phyloP scores from a whole-genome alignment of 2,888 invertebrate species.

The Temnothorax rugatulus region DNA sequence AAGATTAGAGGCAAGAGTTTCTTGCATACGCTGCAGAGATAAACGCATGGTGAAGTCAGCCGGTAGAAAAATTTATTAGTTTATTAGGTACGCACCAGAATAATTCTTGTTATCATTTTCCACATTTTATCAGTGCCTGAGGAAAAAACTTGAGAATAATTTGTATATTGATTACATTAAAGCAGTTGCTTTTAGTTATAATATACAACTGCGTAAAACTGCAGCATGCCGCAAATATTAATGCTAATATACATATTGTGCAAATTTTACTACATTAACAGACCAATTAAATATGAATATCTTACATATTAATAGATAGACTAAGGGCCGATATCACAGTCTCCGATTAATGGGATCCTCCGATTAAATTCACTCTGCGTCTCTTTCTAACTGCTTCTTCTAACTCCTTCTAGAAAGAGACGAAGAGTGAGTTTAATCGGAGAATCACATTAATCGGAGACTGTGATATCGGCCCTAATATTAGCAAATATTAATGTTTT shows the following conservation, averaged over 20 bases:
- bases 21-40: not conserved
- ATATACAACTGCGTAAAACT: not conserved
- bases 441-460: too few species aligned
- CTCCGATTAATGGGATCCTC: too few species aligned
- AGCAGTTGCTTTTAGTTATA: not conserved
- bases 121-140: not conserved
- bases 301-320: not conserved
- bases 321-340: too few species aligned
- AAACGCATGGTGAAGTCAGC: not conserved
- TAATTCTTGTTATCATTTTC: not conserved
- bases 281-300: not conserved
- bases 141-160: not conserved
- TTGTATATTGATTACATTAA: not conserved
- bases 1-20: not conserved
- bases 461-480: too few species aligned
- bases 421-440: too few species aligned
- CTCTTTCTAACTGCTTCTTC: too few species aligned
- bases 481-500: not conserved
- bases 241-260: not conserved
- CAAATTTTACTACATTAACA: not conserved
- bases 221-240: not conserved
- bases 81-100: not conserved
- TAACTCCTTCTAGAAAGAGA: too few species aligned
- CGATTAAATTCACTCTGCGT: too few species aligned
- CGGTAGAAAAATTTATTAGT: not conserved